Base-by-base conservation (phyloP, 2,113 vertebrate genomes). In the Anoplopoma fimbria region DNA sequence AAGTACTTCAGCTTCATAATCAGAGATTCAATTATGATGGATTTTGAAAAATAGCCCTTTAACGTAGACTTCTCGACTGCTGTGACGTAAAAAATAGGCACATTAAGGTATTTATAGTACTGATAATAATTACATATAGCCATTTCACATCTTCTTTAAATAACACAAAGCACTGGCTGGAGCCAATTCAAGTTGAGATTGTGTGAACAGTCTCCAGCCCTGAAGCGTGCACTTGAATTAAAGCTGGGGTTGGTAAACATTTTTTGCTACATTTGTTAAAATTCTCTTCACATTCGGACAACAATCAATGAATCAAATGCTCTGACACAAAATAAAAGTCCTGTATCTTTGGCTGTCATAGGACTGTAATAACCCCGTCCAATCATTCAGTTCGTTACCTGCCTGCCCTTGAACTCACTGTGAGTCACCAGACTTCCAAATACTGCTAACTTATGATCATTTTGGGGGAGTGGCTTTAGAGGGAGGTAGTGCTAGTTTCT, bases 71-170 rank as follows among this genome's bases (percentile, higher is more conserved):
- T n/a, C 13, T 40, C 29, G 45, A 73, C 57, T 15, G n/a, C 36
- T 58, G 36, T n/a, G 15, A 78, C 1, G 12, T 55, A 33, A 58
- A 73, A 25, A 91, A 9, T 6, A 92, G 91, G 91, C 91, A 91
- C 91, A 80, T 75, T 53, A 64, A 38, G 77, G 40, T 55, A 27
- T 58, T 29, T 27, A 29, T 6, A 27, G 51, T 29, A 13, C 6
- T 15, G 23, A 55, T n/a, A 55, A 23, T 36, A 9, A 36, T n/a
- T 36, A 38, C 36, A 38, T n/a, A n/a, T n/a, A n/a, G n/a, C n/a
- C n/a, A n/a, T n/a, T n/a, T 23, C 49, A 51, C 21, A 23, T 23
- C 49, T 51, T 51, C n/a, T 23, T 51, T 1, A 65, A 29, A 47
- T 33, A 53, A 64, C 42, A 12, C 57, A 25, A 12, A 10, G 9